Conservation (phyloP, 1,140 invertebrate species). For the Aphaenogaster floridana region DNA sequence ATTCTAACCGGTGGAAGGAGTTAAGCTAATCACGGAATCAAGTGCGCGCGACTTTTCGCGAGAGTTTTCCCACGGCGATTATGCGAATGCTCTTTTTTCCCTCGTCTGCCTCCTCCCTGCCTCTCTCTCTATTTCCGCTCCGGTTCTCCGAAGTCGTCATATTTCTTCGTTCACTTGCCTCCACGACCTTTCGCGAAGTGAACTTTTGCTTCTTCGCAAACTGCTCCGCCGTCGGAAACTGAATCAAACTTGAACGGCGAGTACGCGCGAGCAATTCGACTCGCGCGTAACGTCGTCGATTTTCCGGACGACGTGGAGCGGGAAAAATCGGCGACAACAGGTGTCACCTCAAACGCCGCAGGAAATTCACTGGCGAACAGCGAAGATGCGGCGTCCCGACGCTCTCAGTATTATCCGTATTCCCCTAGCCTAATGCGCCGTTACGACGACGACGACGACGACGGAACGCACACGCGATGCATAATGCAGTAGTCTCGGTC, state of each 20-base stretch:
- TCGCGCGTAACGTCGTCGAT: conserved; percentile 24
- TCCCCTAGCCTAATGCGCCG: conserved; percentile 47
- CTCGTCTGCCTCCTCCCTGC: too few species aligned
- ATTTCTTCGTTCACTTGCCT: conserved; percentile 24
- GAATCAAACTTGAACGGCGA: conserved; percentile 31
- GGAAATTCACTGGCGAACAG: conserved; percentile 22
- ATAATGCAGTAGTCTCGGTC: conserved; percentile 64
- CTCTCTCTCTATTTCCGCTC: not conserved
- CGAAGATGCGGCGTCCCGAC: not conserved
- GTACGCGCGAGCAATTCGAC: conserved; percentile 37
- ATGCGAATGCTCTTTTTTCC: conserved; percentile 6
- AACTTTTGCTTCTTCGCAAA: conserved; percentile 40
- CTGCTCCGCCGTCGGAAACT: conserved; percentile 40
- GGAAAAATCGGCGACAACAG: conserved; percentile 59
- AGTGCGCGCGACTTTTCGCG: conserved; percentile 43
- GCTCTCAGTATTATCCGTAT: conserved; percentile 40
- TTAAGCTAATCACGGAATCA: conserved; percentile 49
- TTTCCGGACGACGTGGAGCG: not conserved
- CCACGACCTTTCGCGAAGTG: conserved; percentile 13
- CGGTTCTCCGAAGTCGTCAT: conserved; percentile 37
- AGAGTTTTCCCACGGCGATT: conserved; percentile 56
- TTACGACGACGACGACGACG: conserved; percentile 17
- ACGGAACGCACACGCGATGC: conserved; percentile 50
- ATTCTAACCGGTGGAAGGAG: conserved; percentile 28
- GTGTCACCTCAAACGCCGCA: conserved; percentile 25